Evolutionary conservation across 2,888 invertebrate genomes (phyloP).

Genomic region (Hydroisotoma schaefferi): DNA sequence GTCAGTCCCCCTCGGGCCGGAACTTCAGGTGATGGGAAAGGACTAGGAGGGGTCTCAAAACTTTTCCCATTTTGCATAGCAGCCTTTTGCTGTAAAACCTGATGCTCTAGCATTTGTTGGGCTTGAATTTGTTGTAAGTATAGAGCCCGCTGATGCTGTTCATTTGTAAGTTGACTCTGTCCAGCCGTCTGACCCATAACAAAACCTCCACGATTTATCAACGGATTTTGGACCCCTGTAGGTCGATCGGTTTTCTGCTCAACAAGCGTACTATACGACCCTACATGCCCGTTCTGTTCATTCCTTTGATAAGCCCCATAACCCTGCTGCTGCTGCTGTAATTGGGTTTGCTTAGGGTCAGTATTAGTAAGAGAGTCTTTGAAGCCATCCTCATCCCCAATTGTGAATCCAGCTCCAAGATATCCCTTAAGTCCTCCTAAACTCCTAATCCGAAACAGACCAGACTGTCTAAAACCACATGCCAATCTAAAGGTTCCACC

Average conservation of each 20-base stretch:
- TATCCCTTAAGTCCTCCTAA: slow-evolving; percentile 74
- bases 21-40: neutral
- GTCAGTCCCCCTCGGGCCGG: slow-evolving; percentile 22
- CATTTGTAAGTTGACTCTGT: neutral
- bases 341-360: slow-evolving; percentile 61
- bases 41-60: neutral
- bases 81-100: slow-evolving; percentile 1
- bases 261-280: neutral
- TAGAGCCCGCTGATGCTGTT: slow-evolving; percentile 9
- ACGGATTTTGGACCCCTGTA: neutral
- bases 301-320: neutral
- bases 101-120: slow-evolving; percentile 24
- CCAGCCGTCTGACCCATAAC: too few species aligned
- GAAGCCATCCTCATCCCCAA: slow-evolving; percentile 82
- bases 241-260: neutral
- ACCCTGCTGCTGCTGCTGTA: slow-evolving; percentile 10
- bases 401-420: slow-evolving; percentile 66
- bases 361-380: slow-evolving; percentile 74
- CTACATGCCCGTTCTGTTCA: neutral
- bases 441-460: slow-evolving; percentile 83
- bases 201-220: too few species aligned
- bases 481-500: slow-evolving; percentile 73
- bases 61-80: neutral
- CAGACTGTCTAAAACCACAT: slow-evolving; percentile 89
- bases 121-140: slow-evolving; percentile 19